Conservation (phyloP, 2,797 vertebrate species). For the Geotrypetes seraphini region DNA sequence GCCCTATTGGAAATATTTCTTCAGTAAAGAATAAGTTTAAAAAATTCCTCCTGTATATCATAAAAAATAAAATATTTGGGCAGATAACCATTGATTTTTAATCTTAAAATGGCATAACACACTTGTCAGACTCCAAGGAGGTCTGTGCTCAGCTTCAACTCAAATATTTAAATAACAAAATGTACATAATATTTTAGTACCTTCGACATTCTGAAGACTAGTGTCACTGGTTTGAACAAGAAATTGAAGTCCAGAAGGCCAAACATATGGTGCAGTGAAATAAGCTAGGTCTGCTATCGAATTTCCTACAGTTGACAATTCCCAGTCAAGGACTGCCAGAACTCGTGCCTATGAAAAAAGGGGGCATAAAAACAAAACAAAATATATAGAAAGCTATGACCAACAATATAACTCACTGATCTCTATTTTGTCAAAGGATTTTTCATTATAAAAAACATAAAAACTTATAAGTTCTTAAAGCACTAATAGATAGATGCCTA, state of each 20-base stretch:
- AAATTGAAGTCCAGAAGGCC: slow-evolving; percentile 36
- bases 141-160: too few species aligned
- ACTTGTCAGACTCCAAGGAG: too few species aligned
- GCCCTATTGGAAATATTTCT: too few species aligned
- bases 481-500: too few species aligned
- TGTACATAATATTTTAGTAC: slow-evolving; percentile 39
- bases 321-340: slow-evolving; percentile 85
- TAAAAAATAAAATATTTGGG: too few species aligned
- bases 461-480: too few species aligned
- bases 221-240: neutral
- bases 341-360: slow-evolving; percentile 67
- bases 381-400: too few species aligned
- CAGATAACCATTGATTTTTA: too few species aligned
- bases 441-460: too few species aligned
- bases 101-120: too few species aligned
- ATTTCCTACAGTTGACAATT: slow-evolving; percentile 83
- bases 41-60: too few species aligned
- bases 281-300: slow-evolving; percentile 77
- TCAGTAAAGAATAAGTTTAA: too few species aligned
- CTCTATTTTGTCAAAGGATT: neutral
- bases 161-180: neutral
- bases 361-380: neutral
- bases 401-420: neutral
- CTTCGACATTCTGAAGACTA: slow-evolving; percentile 38
- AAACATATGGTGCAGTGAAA: slow-evolving; percentile 59